Conservation (phyloP, 1,140 invertebrate genomes). For the Temnothorax longispinosus region DNA sequence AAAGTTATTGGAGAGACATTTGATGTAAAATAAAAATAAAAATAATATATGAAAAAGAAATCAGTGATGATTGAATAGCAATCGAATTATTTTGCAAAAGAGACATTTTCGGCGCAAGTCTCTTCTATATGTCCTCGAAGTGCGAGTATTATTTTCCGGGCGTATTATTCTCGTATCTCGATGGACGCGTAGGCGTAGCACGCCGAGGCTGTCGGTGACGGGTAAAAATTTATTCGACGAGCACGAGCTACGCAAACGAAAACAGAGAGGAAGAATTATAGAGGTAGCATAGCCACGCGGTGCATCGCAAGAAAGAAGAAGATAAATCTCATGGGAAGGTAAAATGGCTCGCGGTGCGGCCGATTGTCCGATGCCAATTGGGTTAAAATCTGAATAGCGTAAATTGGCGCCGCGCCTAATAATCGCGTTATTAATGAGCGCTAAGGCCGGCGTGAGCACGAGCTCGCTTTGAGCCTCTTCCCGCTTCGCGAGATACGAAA, state of each 20-base stretch:
- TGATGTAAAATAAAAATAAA: neutral
- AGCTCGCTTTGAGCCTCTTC: neutral
- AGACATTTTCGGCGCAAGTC: neutral
- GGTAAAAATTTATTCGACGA: slow-evolving; percentile 70
- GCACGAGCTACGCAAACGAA: slow-evolving; percentile 48
- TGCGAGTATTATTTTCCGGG: neutral
- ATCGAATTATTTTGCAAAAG: neutral
- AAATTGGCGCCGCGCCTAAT: slow-evolving; percentile 79
- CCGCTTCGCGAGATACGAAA: neutral
- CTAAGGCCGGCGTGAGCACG: slow-evolving; percentile 38
- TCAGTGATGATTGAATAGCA: neutral
- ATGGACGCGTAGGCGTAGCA: slow-evolving; percentile 49
- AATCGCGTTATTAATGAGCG: slow-evolving; percentile 80
- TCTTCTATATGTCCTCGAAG: neutral
- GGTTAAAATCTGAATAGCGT: slow-evolving; percentile 78
- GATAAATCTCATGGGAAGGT: slow-evolving; percentile 77
- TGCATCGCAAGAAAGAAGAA: slow-evolving; percentile 69
- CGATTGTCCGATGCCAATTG: slow-evolving; percentile 81
- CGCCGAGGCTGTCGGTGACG: slow-evolving; percentile 40
- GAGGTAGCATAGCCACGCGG: slow-evolving; percentile 43
- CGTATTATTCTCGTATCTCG: slow-evolving; percentile 39
- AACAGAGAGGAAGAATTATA: slow-evolving; percentile 70
- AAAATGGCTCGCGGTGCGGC: slow-evolving; percentile 73
- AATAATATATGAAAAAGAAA: neutral
- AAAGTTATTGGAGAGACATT: neutral